phyloP scores from a whole-genome alignment of 2,888 invertebrate species.

The Poecilobothrus nobilitatus region DNA sequence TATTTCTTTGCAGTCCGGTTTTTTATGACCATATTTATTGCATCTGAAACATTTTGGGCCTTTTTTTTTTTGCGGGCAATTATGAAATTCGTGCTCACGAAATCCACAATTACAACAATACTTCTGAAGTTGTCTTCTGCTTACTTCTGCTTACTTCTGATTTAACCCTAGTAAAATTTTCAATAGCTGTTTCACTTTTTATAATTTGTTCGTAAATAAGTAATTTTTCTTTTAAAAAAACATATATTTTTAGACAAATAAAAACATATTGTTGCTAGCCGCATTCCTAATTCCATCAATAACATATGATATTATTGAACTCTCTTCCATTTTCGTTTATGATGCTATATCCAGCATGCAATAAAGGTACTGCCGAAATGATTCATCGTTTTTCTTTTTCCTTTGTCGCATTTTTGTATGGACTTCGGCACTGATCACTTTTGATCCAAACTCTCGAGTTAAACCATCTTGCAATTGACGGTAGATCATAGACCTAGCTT shows the following conservation, averaged over 20 bases:
- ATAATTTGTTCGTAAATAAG: conserved; percentile 10
- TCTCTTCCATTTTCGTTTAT: conserved; percentile 10
- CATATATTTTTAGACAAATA: conserved; percentile 11
- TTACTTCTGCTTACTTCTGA: background rate
- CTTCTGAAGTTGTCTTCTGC: background rate
- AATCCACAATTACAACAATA: conserved; percentile 23
- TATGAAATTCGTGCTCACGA: conserved; percentile 18
- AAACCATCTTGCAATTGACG: background rate
- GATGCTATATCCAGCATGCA: conserved; percentile 10
- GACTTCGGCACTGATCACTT: background rate
- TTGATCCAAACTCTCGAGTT: background rate
- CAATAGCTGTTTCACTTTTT: background rate
- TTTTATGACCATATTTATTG: conserved; percentile 27
- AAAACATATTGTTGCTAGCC: conserved; percentile 10
- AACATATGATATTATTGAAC: conserved; percentile 12
- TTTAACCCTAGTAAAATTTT: background rate
- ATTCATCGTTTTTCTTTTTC: conserved; percentile 9
- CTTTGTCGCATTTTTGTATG: conserved; percentile 9
- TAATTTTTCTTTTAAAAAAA: conserved; percentile 15
- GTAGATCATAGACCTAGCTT: background rate
- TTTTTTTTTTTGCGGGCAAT: conserved; percentile 22
- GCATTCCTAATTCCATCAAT: conserved; percentile 13
- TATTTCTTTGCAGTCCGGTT: conserved; percentile 5
- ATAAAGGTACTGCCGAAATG: conserved; percentile 11
- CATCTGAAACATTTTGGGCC: conserved; percentile 32